Evolutionary conservation across 2,113 vertebrate genomes (phyloP).

Genomic region (Microcebus jonahi): DNA sequence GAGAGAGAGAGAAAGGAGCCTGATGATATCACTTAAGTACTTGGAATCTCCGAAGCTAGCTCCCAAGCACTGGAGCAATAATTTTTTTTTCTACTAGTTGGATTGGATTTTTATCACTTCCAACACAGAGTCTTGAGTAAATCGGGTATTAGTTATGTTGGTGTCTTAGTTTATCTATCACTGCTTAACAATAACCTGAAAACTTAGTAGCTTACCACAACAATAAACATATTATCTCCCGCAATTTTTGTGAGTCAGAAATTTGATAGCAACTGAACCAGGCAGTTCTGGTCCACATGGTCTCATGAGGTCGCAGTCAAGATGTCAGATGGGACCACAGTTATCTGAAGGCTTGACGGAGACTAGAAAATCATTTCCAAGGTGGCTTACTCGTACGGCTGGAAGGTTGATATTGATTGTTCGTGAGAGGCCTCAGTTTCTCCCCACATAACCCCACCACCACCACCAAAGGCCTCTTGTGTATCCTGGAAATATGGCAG

Average conservation of each 20-base stretch:
- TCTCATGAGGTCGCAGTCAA: background rate
- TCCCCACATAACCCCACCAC: background rate
- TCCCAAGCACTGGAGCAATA: background rate
- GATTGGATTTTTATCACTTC: conserved; percentile 12
- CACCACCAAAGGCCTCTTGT: background rate
- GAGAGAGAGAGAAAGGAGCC: background rate
- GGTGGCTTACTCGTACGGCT: background rate
- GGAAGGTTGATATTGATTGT: background rate
- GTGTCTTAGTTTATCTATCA: background rate
- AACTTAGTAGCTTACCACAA: background rate
- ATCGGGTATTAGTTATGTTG: background rate
- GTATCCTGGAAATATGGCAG: background rate
- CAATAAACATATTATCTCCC: background rate
- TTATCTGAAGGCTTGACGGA: background rate
- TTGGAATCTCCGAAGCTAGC: background rate
- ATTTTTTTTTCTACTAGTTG: background rate
- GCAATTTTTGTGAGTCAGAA: background rate
- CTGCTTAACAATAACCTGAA: background rate
- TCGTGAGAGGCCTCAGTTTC: background rate
- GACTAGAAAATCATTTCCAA: background rate
- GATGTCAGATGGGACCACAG: background rate
- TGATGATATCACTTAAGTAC: background rate
- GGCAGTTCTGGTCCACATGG: background rate
- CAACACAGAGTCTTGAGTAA: background rate
- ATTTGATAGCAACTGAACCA: background rate